Evolutionary conservation across 1,140 invertebrate genomes (phyloP).

Genomic region (Dendroctonus valens): DNA sequence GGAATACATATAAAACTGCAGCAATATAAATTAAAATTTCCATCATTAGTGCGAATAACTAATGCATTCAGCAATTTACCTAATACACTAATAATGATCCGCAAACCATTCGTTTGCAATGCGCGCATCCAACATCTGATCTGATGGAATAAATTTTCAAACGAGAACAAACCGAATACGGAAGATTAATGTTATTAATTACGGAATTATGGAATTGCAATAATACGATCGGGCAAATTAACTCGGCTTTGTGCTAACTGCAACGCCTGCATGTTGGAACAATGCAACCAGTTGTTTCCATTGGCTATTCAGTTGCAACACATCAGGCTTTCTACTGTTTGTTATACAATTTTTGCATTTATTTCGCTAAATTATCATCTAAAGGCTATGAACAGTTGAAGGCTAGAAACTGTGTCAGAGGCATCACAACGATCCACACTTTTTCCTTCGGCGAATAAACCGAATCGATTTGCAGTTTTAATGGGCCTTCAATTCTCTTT

Average conservation of each 20-base stretch:
- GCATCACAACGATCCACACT: no score
- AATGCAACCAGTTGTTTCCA: no score
- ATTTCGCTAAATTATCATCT: no score
- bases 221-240: constrained; percentile 1
- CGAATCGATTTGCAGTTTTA: no score
- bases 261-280: no score
- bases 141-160: constrained; percentile 8
- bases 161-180: neutral
- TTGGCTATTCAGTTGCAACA: no score
- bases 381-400: no score
- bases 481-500: no score
- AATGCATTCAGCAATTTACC: constrained; percentile 14
- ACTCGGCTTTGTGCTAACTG: neutral
- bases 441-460: no score
- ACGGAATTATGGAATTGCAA: neutral
- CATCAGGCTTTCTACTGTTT: no score
- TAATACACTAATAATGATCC: constrained; percentile 1
- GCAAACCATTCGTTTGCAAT: neutral
- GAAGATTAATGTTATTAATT: neutral
- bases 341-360: no score
- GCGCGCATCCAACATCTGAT: constrained; percentile 2
- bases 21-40: constrained; percentile 11
- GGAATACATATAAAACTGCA: constrained; percentile 1
- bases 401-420: no score
- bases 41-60: constrained; percentile 5